phyloP scores from a whole-genome alignment of 2,113 vertebrate genomes.

The Delphinus delphis region DNA sequence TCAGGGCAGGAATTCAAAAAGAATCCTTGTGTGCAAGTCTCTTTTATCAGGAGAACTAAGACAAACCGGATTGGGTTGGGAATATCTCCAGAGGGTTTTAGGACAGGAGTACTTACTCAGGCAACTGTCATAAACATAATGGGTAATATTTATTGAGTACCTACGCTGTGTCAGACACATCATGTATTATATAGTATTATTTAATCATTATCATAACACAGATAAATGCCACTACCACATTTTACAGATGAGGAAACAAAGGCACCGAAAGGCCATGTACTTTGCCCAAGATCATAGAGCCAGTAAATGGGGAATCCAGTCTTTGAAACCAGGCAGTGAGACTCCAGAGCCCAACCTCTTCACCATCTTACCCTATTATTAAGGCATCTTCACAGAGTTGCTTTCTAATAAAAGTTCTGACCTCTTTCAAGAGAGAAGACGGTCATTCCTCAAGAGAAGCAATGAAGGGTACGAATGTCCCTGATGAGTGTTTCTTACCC shows the following conservation, averaged over 20 bases:
- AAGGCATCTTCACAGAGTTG: neutral
- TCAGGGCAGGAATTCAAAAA: neutral
- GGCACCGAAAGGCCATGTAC: neutral
- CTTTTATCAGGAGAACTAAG: neutral
- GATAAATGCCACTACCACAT: neutral
- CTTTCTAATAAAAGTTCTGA: neutral
- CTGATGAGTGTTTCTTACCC: neutral
- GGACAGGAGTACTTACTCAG: neutral
- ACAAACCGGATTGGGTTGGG: neutral
- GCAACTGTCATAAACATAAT: neutral
- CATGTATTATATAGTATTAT: neutral
- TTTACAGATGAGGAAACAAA: neutral
- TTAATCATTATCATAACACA: neutral
- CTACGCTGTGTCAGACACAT: neutral
- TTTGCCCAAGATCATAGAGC: neutral
- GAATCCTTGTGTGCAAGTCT: neutral
- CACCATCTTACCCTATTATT: neutral
- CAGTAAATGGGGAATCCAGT: neutral
- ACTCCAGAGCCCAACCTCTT: neutral
- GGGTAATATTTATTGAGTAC: neutral
- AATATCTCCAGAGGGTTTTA: neutral
- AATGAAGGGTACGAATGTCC: neutral
- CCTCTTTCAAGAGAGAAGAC: neutral
- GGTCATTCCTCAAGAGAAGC: neutral
- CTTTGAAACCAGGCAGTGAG: neutral